phyloP scores from a whole-genome alignment of 2,113 vertebrate species.

The Desmodus rotundus region DNA sequence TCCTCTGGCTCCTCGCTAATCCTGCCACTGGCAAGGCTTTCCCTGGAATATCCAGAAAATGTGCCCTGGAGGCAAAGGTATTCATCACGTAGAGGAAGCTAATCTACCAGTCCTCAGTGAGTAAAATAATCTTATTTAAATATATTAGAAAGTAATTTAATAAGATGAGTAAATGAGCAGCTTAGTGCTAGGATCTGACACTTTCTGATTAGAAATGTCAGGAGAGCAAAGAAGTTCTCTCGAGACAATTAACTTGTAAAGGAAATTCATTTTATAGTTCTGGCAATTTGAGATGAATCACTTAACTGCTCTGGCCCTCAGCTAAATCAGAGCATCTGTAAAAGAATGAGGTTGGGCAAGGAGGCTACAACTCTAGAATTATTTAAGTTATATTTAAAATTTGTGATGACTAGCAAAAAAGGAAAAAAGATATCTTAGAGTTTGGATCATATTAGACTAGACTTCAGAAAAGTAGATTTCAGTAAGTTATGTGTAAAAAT shows the following conservation, averaged over 20 bases:
- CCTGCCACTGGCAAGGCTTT: background rate
- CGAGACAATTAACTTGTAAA: conserved; percentile 37
- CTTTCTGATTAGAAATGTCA: conserved; percentile 46
- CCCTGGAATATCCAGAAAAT: background rate
- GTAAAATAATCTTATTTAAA: conserved; percentile 61
- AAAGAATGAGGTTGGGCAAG: background rate
- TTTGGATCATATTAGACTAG: background rate
- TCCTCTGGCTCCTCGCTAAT: background rate
- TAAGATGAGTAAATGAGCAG: conserved; percentile 48
- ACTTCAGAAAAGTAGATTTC: background rate
- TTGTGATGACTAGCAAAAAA: background rate
- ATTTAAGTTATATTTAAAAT: background rate
- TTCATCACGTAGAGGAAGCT: background rate
- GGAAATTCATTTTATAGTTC: conserved; percentile 46
- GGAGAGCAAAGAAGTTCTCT: conserved; percentile 29
- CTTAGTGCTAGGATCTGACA: conserved; percentile 19
- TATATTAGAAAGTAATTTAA: conserved; percentile 55
- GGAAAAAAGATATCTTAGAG: background rate
- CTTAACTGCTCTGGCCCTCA: background rate
- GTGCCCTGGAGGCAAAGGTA: background rate
- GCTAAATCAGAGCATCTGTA: background rate
- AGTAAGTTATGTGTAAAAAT: background rate
- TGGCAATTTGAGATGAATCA: conserved; percentile 44
- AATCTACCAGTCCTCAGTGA: conserved; percentile 24
- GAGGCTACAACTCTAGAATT: background rate